Conservation (phyloP, 2,888 invertebrate species). For the Lacanobia oleracea region DNA sequence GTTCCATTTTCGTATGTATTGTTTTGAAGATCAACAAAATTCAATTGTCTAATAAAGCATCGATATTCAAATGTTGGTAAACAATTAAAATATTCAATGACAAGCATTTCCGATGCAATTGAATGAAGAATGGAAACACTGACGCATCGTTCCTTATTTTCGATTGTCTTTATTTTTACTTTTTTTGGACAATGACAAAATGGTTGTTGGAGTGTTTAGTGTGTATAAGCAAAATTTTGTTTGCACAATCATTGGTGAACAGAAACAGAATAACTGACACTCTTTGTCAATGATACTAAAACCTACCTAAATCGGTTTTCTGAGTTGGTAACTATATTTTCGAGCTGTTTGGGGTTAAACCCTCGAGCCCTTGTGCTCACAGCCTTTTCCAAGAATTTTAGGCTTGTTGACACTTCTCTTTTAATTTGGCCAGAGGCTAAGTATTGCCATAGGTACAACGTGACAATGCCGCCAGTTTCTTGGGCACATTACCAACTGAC, state of each 20-base stretch:
- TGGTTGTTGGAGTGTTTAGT: slow-evolving; percentile 11
- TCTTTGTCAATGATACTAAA: too few species aligned
- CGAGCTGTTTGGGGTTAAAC: too few species aligned
- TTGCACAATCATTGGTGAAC: not conserved
- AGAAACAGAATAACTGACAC: too few species aligned
- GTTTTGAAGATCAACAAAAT: slow-evolving; percentile 60
- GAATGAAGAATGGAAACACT: slow-evolving; percentile 51
- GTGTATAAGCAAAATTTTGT: slow-evolving; percentile 7
- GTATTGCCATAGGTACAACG: too few species aligned
- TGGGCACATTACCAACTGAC: too few species aligned
- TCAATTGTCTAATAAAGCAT: slow-evolving; percentile 52
- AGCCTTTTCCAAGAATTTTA: too few species aligned
- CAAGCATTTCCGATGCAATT: slow-evolving; percentile 34
- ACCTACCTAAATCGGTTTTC: too few species aligned
- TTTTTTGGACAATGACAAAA: not conserved
- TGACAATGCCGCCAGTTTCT: too few species aligned
- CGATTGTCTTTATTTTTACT: not conserved
- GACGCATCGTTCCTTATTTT: slow-evolving; percentile 20
- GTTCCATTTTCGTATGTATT: slow-evolving; percentile 40
- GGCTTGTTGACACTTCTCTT: too few species aligned
- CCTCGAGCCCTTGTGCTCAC: too few species aligned
- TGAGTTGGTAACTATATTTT: too few species aligned
- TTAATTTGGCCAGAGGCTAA: too few species aligned
- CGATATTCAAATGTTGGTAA: slow-evolving; percentile 59
- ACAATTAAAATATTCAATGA: slow-evolving; percentile 60